These are phyloP conservation scores for Philaethria dido DNA, from an alignment of 2,888 invertebrate genomes.

Conservation along the genomic window DNA sequence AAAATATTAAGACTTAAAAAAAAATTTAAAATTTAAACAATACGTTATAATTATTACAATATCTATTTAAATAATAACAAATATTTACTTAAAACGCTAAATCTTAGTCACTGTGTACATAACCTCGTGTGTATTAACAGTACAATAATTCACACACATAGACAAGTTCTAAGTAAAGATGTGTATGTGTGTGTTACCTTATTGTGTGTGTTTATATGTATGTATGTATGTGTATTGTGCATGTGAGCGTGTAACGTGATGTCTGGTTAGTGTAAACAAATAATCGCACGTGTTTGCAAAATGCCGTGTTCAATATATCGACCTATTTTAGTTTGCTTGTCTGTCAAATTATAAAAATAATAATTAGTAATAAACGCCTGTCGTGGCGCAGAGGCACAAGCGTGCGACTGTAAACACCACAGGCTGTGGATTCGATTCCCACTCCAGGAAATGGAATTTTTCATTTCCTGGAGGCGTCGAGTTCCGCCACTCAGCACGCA, in stretches of 20 bases:
- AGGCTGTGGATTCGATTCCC: too few species aligned
- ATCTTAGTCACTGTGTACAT: constrained; percentile 14
- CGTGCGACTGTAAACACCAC: too few species aligned
- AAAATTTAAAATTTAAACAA: too few species aligned
- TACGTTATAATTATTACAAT: too few species aligned
- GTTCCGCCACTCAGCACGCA: too few species aligned
- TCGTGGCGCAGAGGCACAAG: too few species aligned
- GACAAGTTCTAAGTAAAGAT: constrained; percentile 8
- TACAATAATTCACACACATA: constrained; percentile 44
- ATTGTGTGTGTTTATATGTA: neutral
- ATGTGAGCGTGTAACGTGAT: constrained; percentile 12
- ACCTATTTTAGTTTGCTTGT: neutral
- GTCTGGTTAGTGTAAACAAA: constrained; percentile 27
- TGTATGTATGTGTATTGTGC: neutral
- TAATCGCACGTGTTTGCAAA: constrained; percentile 21
- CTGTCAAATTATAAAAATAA: neutral
- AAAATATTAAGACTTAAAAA: too few species aligned
- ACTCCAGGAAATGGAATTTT: too few species aligned
- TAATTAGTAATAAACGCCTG: neutral
- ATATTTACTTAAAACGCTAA: constrained; percentile 25
- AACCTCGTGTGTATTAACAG: constrained; percentile 43
- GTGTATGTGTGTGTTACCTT: constrained; percentile 9
- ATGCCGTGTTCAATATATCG: constrained; percentile 1
- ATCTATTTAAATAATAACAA: constrained; percentile 5
- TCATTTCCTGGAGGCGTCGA: too few species aligned